A percentile compares a stretch with the other conserved stretches of the same genome.
Evolutionary conservation across 2,888 invertebrate species (phyloP).

Genomic region (Hipparchia sbordonii): DNA sequence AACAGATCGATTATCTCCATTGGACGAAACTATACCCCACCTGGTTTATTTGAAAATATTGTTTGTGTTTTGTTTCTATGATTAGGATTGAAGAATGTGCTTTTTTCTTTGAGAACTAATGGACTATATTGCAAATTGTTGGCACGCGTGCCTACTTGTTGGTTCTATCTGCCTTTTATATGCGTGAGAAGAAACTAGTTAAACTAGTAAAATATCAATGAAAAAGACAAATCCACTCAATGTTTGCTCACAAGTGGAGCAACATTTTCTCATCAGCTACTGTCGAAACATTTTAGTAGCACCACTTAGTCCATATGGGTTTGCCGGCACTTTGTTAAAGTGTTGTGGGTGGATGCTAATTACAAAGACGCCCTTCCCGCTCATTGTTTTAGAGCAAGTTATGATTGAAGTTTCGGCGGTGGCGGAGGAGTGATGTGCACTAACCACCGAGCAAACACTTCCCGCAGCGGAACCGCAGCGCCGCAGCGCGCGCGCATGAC

Average conservation of each 20-base stretch:
- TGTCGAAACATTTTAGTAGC: slow-evolving; percentile 61
- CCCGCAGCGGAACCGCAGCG: slow-evolving; percentile 60
- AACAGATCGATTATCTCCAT: no score
- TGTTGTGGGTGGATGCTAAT: slow-evolving; percentile 79
- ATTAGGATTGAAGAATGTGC: no score
- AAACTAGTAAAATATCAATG: neutral
- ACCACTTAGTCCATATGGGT: slow-evolving; percentile 66
- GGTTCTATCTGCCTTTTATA: no score
- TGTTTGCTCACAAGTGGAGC: slow-evolving; percentile 35
- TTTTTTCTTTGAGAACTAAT: no score
- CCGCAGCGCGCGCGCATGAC: slow-evolving; percentile 67
- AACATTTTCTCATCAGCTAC: slow-evolving; percentile 60
- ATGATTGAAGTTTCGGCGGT: slow-evolving; percentile 81
- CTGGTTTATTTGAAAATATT: no score
- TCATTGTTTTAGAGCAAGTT: slow-evolving; percentile 81
- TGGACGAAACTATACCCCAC: no score
- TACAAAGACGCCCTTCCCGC: slow-evolving; percentile 78
- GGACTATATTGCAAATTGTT: no score
- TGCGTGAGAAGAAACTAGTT: no score
- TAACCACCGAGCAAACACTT: slow-evolving; percentile 75
- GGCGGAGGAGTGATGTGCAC: slow-evolving; percentile 67
- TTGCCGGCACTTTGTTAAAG: slow-evolving; percentile 69
- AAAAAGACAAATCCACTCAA: slow-evolving; percentile 5
- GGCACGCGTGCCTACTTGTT: no score
- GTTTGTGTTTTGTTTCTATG: no score